Base-by-base conservation (phyloP, 2,113 vertebrate genomes). In the Corydoras maculifer region DNA sequence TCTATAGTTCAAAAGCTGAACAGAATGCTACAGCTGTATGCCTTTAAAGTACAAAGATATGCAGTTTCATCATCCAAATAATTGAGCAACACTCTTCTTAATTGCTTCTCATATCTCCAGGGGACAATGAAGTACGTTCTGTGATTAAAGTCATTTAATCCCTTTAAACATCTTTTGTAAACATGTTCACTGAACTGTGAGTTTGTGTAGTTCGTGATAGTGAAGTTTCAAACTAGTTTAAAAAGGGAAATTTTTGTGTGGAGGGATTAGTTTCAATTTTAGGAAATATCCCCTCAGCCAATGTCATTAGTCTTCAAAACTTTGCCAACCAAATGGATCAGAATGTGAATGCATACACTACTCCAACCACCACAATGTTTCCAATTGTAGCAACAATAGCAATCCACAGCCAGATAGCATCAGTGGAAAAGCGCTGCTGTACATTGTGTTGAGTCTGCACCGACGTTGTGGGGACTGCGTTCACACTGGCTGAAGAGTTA, bases 321-420 rank as follows among this genome's bases (percentile, higher is more conserved):
- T 35, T 8, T 29, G 54, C 15, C 50, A 62, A 9, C 12, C 49
- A 61, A 58, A 53, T 18, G 30, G 35, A 86, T 94, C 90, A 99
- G 89, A 99, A 98, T 31, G 96, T 98, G 88, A 92, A 99, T 77
- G 97, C 95, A 1, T 99, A 98, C 74, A 99, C 97, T 12, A 99
- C 87, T 18, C 97, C 96, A 8, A 98, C 95, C 79, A 98, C 97
- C 83, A 98, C 94, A 9, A 99, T 98, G 86, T 99, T 99, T 58
- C 97, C 97, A 74, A 99, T 95, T 0, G 96, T 98, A 31, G 97
- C 97, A 15, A 98, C 88, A 74, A 99, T 95, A 77, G 96, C 97
- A 72, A 99, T 98, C 97, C 97, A 99, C 61, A 99, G 86, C 91
- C 97, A 88, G 79, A 99, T 93, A 53, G 94, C 94, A 5, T 99